Conservation (phyloP, 2,113 vertebrate genomes). For the Furnarius figulus region DNA sequence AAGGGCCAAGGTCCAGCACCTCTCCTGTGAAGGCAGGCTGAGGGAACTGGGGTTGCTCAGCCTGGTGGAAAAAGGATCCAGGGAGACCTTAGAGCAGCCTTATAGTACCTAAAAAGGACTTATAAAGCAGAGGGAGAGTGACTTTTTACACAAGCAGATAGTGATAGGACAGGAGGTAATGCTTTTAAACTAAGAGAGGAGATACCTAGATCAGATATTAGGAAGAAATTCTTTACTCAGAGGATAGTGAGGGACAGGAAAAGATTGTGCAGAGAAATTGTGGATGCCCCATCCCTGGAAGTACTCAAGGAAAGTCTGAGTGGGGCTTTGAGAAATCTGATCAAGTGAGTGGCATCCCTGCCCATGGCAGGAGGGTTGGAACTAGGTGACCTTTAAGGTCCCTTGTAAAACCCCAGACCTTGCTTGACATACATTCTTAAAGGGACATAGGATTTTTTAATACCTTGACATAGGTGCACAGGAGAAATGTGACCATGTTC, state of each 20-base stretch:
- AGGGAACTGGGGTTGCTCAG: not conserved
- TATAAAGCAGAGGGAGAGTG: rapidly evolving
- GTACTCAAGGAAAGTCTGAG: not conserved
- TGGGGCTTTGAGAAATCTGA: not conserved
- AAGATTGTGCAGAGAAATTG: not conserved
- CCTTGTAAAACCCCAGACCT: not conserved
- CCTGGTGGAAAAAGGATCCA: not conserved
- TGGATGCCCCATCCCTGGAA: not conserved
- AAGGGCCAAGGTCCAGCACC: not conserved
- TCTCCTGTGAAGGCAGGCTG: not conserved
- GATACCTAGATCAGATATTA: not conserved
- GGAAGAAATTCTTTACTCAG: not conserved
- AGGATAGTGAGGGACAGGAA: not conserved
- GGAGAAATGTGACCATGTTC: no score
- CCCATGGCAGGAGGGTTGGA: not conserved
- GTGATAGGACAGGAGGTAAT: not conserved
- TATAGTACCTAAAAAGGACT: not conserved
- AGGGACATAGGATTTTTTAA: not conserved
- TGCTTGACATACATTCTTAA: not conserved
- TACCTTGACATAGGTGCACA: not conserved
- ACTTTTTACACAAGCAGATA: not conserved
- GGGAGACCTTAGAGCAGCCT: not conserved
- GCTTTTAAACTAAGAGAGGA: not conserved
- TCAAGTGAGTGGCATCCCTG: rapidly evolving
- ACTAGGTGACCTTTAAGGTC: not conserved